Conservation (phyloP, 1,140 invertebrate genomes). For the Zaprionus lachaisei region DNA sequence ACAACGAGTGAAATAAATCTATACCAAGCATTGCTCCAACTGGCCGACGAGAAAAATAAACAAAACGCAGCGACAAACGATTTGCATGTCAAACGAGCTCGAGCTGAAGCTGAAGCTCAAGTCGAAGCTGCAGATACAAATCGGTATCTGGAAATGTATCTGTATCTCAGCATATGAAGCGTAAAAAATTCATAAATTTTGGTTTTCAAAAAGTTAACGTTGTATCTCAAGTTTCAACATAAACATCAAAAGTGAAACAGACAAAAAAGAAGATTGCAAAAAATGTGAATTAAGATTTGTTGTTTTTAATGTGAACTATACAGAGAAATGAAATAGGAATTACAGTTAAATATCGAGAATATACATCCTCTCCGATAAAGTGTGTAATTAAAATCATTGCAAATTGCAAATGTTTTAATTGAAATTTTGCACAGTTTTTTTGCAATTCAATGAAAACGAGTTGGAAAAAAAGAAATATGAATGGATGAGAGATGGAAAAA, state of each 20-base stretch:
- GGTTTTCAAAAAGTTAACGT: constrained; percentile 55
- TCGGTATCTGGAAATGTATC: constrained; percentile 18
- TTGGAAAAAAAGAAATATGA: constrained; percentile 15
- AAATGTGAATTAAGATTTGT: constrained; percentile 63
- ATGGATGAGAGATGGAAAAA: constrained; percentile 22
- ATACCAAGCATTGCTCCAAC: constrained; percentile 57
- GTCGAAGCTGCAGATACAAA: constrained; percentile 43
- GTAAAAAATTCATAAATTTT: constrained; percentile 53
- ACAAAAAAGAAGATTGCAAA: constrained; percentile 54
- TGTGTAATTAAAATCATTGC: background rate
- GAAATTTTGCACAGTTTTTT: constrained; percentile 61
- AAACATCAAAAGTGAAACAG: constrained; percentile 44
- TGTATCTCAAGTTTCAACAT: constrained; percentile 64
- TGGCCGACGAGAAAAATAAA: constrained; percentile 40
- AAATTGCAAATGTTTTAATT: constrained; percentile 66
- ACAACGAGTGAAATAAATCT: constrained; percentile 63
- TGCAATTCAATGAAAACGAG: constrained; percentile 47
- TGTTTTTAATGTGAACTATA: constrained; percentile 51
- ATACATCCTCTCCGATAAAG: background rate
- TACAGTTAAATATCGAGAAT: background rate
- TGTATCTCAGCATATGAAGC: constrained; percentile 22
- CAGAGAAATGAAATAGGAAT: constrained; percentile 20
- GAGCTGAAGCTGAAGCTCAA: constrained; percentile 22
- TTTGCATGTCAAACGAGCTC: constrained; percentile 75
- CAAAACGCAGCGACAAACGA: constrained; percentile 57